phyloP scores from a whole-genome alignment of 92 coral and sea anemone species.

The Epizoanthus ramosus region DNA sequence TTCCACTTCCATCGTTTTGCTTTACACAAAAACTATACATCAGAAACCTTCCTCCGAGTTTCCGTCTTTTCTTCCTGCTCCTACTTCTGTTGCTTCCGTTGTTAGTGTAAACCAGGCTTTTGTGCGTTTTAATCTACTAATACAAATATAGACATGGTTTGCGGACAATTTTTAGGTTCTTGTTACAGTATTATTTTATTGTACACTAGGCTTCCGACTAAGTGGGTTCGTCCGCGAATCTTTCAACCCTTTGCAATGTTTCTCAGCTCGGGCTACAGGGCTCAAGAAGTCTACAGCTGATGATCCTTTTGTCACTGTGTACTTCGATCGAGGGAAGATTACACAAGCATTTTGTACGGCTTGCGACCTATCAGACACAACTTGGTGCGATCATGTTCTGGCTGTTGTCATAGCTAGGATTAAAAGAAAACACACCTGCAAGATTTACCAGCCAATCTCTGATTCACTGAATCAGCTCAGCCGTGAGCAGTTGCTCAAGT shows the following conservation, averaged over 20 bases:
- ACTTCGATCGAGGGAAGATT: slow-evolving; percentile 22
- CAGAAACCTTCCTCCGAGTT: too few relatives aligned
- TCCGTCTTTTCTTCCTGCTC: too few relatives aligned
- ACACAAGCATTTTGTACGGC: slow-evolving; percentile 16
- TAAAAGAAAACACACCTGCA: not conserved
- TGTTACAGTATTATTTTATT: not conserved
- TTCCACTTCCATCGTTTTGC: too few relatives aligned
- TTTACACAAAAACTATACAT: too few relatives aligned
- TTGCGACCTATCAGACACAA: not conserved
- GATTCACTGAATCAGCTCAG: slow-evolving; percentile 19
- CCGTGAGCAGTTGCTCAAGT: slow-evolving; percentile 14
- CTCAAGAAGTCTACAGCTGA: not conserved
- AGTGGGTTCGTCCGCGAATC: not conserved
- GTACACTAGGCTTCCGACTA: not conserved
- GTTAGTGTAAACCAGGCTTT: too few relatives aligned
- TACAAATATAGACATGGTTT: too few relatives aligned
- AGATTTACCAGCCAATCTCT: slow-evolving; percentile 9
- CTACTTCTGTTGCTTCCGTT: too few relatives aligned
- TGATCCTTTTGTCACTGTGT: not conserved
- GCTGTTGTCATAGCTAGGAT: slow-evolving; percentile 16
- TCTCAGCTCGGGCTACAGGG: not conserved
- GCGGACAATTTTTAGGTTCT: too few relatives aligned
- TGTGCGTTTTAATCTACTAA: too few relatives aligned
- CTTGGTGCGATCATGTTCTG: slow-evolving; percentile 24
- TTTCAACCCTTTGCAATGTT: not conserved